These are phyloP conservation scores for Ceratoteleas bidentatus DNA, from an alignment of 1,140 invertebrate species.

Conservation along the genomic window DNA sequence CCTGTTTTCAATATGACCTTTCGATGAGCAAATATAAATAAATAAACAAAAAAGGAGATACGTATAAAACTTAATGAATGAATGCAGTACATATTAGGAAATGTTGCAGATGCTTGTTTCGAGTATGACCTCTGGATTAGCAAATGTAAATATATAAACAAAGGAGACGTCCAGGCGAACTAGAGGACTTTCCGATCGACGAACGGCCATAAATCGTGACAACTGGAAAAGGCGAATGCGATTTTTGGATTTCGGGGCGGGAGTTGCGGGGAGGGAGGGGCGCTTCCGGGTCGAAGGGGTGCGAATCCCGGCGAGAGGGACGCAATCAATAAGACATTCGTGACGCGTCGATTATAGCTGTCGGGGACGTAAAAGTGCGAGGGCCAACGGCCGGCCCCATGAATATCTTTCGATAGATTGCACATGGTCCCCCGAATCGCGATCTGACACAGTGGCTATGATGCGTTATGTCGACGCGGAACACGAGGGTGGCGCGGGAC, in stretches of 20 bases:
- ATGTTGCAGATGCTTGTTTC: too few species aligned
- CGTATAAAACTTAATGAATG: too few species aligned
- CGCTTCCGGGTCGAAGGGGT: slow-evolving; percentile 72
- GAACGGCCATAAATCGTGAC: slow-evolving; percentile 72
- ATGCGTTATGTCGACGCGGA: slow-evolving; percentile 72
- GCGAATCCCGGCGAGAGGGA: slow-evolving; percentile 60
- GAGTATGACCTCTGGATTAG: too few species aligned
- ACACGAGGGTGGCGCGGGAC: slow-evolving; percentile 67
- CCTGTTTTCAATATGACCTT: too few species aligned
- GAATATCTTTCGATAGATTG: slow-evolving; percentile 83
- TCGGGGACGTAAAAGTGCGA: slow-evolving; percentile 72
- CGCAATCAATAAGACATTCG: slow-evolving; percentile 82
- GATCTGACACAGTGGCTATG: slow-evolving; percentile 68
- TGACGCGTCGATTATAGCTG: slow-evolving; percentile 80
- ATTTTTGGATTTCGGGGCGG: slow-evolving; percentile 64
- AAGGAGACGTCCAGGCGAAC: too few species aligned
- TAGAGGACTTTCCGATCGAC: slow-evolving; percentile 33
- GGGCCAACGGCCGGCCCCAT: slow-evolving; percentile 78
- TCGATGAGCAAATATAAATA: background rate
- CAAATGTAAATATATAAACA: too few species aligned
- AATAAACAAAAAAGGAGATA: background rate
- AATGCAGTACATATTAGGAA: too few species aligned
- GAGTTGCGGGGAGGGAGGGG: slow-evolving; percentile 45
- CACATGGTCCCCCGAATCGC: slow-evolving; percentile 75
- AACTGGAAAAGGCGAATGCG: slow-evolving; percentile 76